A percentile compares a stretch with the other conserved stretches of the same genome.
Evolutionary conservation across 1,140 invertebrate species (phyloP).

Genomic region (Mactra quadrangularis): DNA sequence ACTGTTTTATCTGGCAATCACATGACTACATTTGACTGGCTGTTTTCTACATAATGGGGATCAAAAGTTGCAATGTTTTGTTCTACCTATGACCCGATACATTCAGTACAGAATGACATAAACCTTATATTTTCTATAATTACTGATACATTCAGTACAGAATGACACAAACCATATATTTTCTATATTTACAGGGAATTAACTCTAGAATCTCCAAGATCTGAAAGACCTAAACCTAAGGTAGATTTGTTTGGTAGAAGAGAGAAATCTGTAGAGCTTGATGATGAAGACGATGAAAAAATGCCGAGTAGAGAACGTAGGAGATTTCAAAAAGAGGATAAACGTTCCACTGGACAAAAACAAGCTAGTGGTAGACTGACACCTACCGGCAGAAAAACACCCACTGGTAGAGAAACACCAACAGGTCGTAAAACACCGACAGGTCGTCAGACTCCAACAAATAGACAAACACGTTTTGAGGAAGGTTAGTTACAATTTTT

Average conservation of each 20-base stretch:
- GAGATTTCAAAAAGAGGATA: slow-evolving; percentile 11
- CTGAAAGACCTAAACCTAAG: slow-evolving; percentile 45
- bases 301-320: background rate
- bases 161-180: too few species aligned
- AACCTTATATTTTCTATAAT: too few species aligned
- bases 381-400: slow-evolving; percentile 4
- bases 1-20: too few species aligned
- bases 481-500: too few species aligned
- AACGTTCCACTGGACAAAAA: background rate
- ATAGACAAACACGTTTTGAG: slow-evolving; percentile 14
- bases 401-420: slow-evolving; percentile 43
- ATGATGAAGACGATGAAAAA: slow-evolving; percentile 16
- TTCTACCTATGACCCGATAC: too few species aligned
- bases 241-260: slow-evolving; percentile 54
- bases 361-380: background rate
- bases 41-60: too few species aligned
- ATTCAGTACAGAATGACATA: too few species aligned
- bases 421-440: slow-evolving; percentile 42
- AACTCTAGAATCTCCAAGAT: slow-evolving; percentile 39
- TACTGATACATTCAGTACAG: too few species aligned
- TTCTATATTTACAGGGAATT: slow-evolving; percentile 26
- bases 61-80: too few species aligned
- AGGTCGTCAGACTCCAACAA: slow-evolving; percentile 24
- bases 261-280: slow-evolving; percentile 18
- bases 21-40: too few species aligned